These are phyloP conservation scores for Meriones psammophilus DNA, from an alignment of 2,797 vertebrate genomes.

Conservation along the genomic window DNA sequence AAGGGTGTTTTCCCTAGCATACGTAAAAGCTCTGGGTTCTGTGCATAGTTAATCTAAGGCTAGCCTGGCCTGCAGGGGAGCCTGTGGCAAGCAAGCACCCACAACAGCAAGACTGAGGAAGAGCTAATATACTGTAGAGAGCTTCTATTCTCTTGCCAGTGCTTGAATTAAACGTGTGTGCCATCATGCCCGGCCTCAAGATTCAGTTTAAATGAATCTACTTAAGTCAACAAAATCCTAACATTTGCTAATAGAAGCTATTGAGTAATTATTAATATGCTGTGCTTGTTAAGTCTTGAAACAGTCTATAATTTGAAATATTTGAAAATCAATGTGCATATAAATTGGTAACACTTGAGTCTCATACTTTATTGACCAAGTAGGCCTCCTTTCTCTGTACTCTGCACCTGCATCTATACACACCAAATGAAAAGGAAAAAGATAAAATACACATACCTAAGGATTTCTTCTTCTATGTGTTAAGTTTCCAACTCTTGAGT, in stretches of 20 bases:
- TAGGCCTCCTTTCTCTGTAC: slow-evolving; percentile 11
- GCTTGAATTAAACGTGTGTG: background rate
- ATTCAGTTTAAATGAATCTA: slow-evolving; percentile 55
- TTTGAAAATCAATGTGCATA: background rate
- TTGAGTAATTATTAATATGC: slow-evolving; percentile 37
- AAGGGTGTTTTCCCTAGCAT: background rate
- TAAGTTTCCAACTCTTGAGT: background rate
- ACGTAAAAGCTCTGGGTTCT: background rate
- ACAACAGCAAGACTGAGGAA: background rate
- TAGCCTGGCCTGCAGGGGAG: background rate
- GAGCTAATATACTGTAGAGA: slow-evolving; percentile 6
- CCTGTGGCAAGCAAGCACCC: background rate
- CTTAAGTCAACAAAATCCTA: slow-evolving; percentile 51
- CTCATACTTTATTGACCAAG: slow-evolving; percentile 46
- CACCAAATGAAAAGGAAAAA: slow-evolving; percentile 7
- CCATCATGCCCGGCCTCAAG: background rate
- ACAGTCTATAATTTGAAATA: slow-evolving; percentile 48
- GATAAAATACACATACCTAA: slow-evolving; percentile 24
- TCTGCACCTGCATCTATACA: background rate
- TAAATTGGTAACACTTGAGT: slow-evolving; percentile 2
- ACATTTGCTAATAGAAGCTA: slow-evolving; percentile 43
- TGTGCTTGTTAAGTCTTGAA: slow-evolving; percentile 55
- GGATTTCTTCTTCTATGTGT: slow-evolving; percentile 24
- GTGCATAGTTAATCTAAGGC: background rate
- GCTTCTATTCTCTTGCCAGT: slow-evolving; percentile 24